Evolutionary conservation across 2,113 vertebrate species (phyloP).

Genomic region (Etia nguti): DNA sequence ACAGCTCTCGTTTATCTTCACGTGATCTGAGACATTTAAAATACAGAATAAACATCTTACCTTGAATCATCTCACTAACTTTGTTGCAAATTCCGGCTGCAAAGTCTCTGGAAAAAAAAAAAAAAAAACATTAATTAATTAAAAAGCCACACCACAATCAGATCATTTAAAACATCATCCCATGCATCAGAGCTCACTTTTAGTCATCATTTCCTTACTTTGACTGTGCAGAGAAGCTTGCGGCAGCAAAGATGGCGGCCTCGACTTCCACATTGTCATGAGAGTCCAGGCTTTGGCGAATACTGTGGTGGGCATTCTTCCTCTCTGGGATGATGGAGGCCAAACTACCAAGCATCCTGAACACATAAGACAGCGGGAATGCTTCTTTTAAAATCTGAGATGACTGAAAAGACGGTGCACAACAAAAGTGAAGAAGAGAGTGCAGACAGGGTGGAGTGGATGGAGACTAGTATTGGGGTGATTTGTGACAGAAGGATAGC

Average conservation of each 20-base stretch:
- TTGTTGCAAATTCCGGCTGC: constrained; percentile 98
- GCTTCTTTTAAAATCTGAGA: background rate
- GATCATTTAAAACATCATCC: background rate
- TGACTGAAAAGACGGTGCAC: background rate
- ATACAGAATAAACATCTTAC: constrained; percentile 61
- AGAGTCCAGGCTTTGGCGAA: constrained; percentile 97
- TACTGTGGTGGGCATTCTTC: constrained; percentile 97
- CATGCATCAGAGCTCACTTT: background rate
- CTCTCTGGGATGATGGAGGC: constrained; percentile 97
- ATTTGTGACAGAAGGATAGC: background rate
- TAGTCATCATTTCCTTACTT: constrained; percentile 74
- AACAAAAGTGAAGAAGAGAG: background rate
- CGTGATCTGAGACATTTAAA: background rate
- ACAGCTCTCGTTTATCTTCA: background rate
- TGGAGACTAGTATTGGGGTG: background rate
- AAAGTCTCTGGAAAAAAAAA: constrained; percentile 83
- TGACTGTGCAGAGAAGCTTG: constrained; percentile 96
- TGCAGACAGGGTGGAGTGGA: background rate
- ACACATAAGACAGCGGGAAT: background rate
- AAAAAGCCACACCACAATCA: background rate
- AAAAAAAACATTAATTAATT: background rate
- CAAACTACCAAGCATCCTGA: constrained; percentile 94
- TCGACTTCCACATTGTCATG: constrained; percentile 98
- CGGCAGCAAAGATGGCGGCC: constrained; percentile 96
- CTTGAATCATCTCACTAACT: constrained; percentile 99